Percentiles rank a stretch among this genome's conserved stretches.
phyloP scores from a whole-genome alignment of 1,140 invertebrate species.

The Drosophila willistoni region DNA sequence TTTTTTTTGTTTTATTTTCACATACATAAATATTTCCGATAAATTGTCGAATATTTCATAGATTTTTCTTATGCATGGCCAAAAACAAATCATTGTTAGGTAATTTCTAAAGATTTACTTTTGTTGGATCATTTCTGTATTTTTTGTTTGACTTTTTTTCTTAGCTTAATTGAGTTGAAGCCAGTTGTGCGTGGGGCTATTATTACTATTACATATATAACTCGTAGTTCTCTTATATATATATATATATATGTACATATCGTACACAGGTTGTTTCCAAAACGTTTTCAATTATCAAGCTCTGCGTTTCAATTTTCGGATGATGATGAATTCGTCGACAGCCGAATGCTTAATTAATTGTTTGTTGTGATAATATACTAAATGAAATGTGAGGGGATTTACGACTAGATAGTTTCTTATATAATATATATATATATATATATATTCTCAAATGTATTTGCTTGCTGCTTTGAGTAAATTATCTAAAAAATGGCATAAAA shows the following conservation, averaged over 20 bases:
- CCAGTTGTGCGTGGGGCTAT: constrained; percentile 16
- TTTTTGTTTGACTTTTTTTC: background rate
- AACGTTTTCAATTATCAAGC: constrained; percentile 19
- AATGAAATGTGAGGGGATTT: constrained; percentile 39
- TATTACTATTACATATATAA: background rate
- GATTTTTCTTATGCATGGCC: constrained; percentile 43
- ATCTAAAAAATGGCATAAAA: constrained; percentile 70
- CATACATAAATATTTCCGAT: constrained; percentile 75
- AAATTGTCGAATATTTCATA: constrained; percentile 35
- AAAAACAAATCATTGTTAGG: constrained; percentile 45
- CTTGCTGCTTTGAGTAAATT: constrained; percentile 53
- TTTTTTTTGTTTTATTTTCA: constrained; percentile 59
- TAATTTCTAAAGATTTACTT: background rate
- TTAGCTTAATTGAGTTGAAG: constrained; percentile 7
- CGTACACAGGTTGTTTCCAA: background rate
- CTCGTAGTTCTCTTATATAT: background rate
- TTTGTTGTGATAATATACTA: constrained; percentile 27
- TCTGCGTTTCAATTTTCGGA: constrained; percentile 5
- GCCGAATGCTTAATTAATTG: constrained; percentile 25
- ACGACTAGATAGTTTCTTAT: constrained; percentile 53
- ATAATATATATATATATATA: background rate
- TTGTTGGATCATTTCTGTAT: background rate
- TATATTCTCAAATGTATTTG: background rate
- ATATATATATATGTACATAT: background rate
- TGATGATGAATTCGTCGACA: constrained; percentile 26